A percentile compares a stretch with the other conserved stretches of the same genome.
Conservation (phyloP, 2,888 invertebrate genomes). For the Automeris io region DNA sequence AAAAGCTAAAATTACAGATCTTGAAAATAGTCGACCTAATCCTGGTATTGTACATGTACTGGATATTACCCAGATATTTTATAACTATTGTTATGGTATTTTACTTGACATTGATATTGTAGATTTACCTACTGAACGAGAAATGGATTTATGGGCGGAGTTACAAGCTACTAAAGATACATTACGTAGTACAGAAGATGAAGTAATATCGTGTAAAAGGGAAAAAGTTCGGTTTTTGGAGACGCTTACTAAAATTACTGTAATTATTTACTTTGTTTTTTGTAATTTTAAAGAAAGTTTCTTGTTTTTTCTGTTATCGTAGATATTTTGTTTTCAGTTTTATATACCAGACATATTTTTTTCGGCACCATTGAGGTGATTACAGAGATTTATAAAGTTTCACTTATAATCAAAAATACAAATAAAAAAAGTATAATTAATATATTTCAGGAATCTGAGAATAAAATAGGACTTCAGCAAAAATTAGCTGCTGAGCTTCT, state of each 20-base stretch:
- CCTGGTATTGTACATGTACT: too few species aligned
- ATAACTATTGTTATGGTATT: not conserved
- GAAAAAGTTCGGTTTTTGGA: conserved; percentile 67
- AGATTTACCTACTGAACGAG: conserved; percentile 62
- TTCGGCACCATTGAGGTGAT: conserved; percentile 32
- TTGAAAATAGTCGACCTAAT: conserved; percentile 50
- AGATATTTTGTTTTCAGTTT: conserved; percentile 48
- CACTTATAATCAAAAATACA: conserved; percentile 1
- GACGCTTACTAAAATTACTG: conserved; percentile 59
- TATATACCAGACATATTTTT: conserved; percentile 48
- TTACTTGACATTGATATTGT: not conserved
- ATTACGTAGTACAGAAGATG: conserved; percentile 57
- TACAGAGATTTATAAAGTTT: conserved; percentile 13
- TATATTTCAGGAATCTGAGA: conserved; percentile 59
- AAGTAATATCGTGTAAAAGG: conserved; percentile 50
- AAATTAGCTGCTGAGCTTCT: conserved; percentile 67
- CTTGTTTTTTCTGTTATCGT: conserved; percentile 9
- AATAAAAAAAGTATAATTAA: not conserved
- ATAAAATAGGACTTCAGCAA: conserved; percentile 64
- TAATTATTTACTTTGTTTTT: conserved; percentile 26
- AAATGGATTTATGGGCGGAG: conserved; percentile 65
- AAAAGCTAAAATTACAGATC: conserved; percentile 43
- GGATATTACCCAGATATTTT: not conserved
- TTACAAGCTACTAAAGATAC: conserved; percentile 63
- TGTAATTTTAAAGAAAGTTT: not conserved